Conservation (phyloP, 2,797 vertebrate species). For the Spondyliosoma cantharus region DNA sequence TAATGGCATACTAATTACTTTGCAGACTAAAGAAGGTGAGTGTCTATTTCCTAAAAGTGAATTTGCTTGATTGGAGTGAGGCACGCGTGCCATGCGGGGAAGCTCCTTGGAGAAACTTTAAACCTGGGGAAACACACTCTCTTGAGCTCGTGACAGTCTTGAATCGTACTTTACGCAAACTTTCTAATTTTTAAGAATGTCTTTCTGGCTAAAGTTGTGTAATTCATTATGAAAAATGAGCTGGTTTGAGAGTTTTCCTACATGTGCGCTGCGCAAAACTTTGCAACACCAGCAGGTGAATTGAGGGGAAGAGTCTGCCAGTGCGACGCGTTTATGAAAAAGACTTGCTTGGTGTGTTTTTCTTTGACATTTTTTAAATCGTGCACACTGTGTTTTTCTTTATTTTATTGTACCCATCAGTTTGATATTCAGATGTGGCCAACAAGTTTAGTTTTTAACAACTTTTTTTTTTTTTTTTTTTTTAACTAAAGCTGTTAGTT, state of each 20-base stretch:
- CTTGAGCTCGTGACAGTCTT: constrained; percentile 14
- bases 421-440: neutral
- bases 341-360: neutral
- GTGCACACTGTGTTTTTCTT: neutral
- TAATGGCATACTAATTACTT: constrained; percentile 80
- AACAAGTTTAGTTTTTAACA: neutral
- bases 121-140: constrained; percentile 39
- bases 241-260: neutral
- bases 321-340: neutral
- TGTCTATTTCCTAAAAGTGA: neutral
- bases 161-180: neutral
- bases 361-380: neutral
- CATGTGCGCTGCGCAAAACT: constrained; percentile 32
- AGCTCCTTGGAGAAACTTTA: constrained; percentile 25
- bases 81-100: constrained; percentile 55
- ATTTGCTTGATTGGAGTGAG: neutral
- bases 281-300: constrained; percentile 66
- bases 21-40: constrained; percentile 87
- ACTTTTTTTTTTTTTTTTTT: neutral
- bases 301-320: constrained; percentile 6
- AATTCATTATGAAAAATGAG: neutral
- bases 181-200: neutral
- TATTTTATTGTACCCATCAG: neutral
- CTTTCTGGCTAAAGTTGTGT: neutral
- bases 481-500: neutral